Conservation (phyloP, 2,113 vertebrate genomes). For the Amia ocellicauda region DNA sequence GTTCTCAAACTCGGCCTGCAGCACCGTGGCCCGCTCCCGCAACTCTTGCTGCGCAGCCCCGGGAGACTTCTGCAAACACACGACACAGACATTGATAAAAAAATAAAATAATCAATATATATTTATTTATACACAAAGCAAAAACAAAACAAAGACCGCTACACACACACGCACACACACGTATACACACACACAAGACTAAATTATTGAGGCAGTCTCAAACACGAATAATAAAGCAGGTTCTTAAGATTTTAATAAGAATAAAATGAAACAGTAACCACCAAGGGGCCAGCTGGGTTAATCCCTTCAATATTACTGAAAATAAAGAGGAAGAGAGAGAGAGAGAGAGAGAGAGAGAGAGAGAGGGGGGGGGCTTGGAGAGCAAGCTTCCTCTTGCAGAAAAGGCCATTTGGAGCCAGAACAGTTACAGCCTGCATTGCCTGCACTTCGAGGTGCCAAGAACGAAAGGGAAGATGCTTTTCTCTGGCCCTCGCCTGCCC, state of each 20-base stretch:
- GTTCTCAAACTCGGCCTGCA: constrained; percentile 89
- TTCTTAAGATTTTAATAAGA: constrained; percentile 95
- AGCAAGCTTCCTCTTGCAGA: neutral
- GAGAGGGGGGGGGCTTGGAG: constrained; percentile 46
- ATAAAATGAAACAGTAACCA: constrained; percentile 97
- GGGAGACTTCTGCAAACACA: constrained; percentile 63
- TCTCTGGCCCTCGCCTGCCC: too few species aligned
- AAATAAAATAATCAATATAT: too few species aligned
- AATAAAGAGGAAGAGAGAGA: constrained; percentile 65
- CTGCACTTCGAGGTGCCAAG: too few species aligned
- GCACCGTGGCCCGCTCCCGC: constrained; percentile 76
- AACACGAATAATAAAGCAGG: constrained; percentile 84
- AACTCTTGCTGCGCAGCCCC: constrained; percentile 70
- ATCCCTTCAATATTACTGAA: constrained; percentile 98
- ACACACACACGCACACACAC: constrained; percentile 1
- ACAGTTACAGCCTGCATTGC: neutral
- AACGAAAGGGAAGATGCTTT: too few species aligned
- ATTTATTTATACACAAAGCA: neutral
- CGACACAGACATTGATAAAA: constrained; percentile 34
- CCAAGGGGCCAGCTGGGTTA: constrained; percentile 88
- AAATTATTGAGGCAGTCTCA: constrained; percentile 93
- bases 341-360: constrained; percentile 30
- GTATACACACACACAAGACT: constrained; percentile 45
- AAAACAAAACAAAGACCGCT: neutral
- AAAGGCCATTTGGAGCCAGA: neutral